A percentile compares a stretch with the other conserved stretches of the same genome.
phyloP scores from a whole-genome alignment of 2,113 vertebrate genomes.

The Lamprologus callipterus region DNA sequence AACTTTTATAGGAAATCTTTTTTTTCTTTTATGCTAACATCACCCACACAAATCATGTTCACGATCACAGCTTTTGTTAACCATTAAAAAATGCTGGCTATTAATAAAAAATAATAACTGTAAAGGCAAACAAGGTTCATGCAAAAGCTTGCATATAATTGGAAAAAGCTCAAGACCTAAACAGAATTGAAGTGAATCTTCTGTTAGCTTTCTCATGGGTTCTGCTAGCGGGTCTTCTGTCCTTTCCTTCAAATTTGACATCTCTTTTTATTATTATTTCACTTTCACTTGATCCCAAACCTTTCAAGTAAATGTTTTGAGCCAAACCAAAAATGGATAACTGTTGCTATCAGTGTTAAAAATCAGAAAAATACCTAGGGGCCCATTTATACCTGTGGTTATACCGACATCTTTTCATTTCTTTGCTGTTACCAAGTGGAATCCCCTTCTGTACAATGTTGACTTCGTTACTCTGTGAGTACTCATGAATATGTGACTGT shows the following conservation, averaged over 20 bases:
- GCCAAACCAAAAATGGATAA: background rate
- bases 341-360: background rate
- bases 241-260: background rate
- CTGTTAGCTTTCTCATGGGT: constrained; percentile 10
- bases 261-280: background rate
- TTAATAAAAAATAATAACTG: background rate
- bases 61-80: constrained; percentile 22
- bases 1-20: background rate
- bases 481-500: background rate
- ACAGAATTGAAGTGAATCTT: constrained; percentile 50
- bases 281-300: background rate
- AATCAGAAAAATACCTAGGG: background rate
- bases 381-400: background rate
- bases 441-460: constrained; percentile 30
- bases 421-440: constrained; percentile 43
- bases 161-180: background rate
- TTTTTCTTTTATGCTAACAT: constrained; percentile 7
- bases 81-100: background rate
- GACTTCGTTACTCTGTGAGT: constrained; percentile 50
- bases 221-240: constrained; percentile 53
- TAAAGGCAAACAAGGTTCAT: background rate
- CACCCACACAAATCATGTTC: constrained; percentile 10
- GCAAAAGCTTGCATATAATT: background rate
- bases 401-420: background rate
- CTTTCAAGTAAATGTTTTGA: fast-evolving